A percentile compares a stretch with the other conserved stretches of the same genome.
phyloP scores from a whole-genome alignment of 2,797 vertebrate species.

The Dromococcyx pavoninus region DNA sequence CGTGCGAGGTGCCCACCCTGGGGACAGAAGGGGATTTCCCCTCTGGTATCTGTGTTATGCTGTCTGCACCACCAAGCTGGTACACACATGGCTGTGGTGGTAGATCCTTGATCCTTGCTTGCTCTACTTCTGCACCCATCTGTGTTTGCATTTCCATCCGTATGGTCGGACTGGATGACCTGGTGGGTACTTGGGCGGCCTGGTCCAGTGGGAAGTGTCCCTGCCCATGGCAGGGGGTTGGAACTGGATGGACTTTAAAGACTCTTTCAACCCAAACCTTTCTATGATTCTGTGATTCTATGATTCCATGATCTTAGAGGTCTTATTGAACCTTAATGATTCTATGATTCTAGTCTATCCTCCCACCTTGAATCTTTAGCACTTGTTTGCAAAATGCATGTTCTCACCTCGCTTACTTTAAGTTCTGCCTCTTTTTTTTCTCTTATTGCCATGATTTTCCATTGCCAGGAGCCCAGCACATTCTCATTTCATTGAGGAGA shows the following conservation, averaged over 20 bases:
- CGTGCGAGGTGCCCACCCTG: background rate
- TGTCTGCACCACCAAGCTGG: background rate
- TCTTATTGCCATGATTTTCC: background rate
- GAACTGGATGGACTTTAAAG: too few species aligned
- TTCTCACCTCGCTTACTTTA: background rate
- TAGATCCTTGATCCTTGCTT: accelerated
- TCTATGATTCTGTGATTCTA: too few species aligned
- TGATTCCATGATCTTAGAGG: too few species aligned
- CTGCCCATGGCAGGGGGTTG: too few species aligned
- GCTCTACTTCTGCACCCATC: background rate
- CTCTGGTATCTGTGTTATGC: accelerated
- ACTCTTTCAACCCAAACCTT: too few species aligned
- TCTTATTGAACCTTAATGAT: too few species aligned
- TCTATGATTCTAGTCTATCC: too few species aligned
- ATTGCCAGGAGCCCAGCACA: accelerated
- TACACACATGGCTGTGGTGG: accelerated
- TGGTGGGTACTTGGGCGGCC: too few species aligned
- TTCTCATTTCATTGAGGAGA: background rate
- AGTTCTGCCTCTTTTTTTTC: background rate
- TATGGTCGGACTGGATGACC: too few species aligned
- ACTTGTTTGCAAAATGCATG: background rate
- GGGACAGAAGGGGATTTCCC: background rate
- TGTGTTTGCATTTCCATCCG: background rate
- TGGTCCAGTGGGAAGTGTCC: too few species aligned
- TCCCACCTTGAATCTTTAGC: background rate